phyloP scores from a whole-genome alignment of 2,113 vertebrate species.

The Tiliqua scincoides region DNA sequence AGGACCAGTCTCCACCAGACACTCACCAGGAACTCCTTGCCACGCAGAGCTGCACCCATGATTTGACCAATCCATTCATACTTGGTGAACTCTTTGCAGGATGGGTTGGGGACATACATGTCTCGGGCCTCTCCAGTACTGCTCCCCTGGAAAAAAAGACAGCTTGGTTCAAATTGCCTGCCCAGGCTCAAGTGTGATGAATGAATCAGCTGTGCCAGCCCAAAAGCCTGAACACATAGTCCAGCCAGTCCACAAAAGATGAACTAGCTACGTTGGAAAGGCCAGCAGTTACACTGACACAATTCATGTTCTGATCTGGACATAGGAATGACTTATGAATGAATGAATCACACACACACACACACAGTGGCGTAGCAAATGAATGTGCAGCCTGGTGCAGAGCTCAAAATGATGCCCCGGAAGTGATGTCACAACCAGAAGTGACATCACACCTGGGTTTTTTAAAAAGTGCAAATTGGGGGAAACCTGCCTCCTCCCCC shows the following conservation, averaged over 20 bases:
- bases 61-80: constrained; percentile 97
- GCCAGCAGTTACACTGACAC: neutral
- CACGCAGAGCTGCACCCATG: constrained; percentile 96
- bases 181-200: neutral
- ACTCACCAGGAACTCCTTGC: constrained; percentile 96
- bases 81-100: constrained; percentile 92
- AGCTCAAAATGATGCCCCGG: too few species aligned
- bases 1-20: accelerated
- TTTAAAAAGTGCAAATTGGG: too few species aligned
- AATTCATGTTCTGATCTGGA: neutral
- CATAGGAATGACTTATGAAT: neutral
- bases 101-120: constrained; percentile 96
- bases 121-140: constrained; percentile 91
- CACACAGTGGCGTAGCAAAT: neutral
- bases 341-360: too few species aligned
- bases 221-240: neutral
- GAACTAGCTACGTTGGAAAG: neutral
- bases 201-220: neutral
- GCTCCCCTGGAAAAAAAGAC: constrained; percentile 78
- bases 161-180: constrained; percentile 24
- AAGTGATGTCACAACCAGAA: too few species aligned
- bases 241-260: neutral
- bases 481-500: too few species aligned
- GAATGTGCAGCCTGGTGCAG: too few species aligned
- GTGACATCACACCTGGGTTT: too few species aligned